Conservation (phyloP, 2,888 invertebrate species). For the Alentia gelatinosa region DNA sequence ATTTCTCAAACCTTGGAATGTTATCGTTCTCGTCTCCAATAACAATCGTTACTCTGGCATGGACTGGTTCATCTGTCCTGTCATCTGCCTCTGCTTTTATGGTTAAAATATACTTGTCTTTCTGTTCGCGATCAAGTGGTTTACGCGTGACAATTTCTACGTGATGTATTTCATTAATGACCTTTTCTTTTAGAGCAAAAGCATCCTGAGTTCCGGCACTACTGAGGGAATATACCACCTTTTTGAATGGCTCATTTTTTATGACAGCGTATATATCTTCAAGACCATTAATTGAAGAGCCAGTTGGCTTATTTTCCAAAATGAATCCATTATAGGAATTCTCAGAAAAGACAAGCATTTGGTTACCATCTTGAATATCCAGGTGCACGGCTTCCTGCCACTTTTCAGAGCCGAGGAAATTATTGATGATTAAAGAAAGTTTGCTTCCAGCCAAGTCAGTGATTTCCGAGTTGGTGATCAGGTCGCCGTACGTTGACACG, state of each 20-base stretch:
- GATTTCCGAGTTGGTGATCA: constrained; percentile 66
- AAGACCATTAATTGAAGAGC: constrained; percentile 57
- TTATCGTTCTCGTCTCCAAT: constrained; percentile 63
- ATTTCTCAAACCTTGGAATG: constrained; percentile 59
- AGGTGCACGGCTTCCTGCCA: constrained; percentile 63
- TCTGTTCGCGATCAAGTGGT: constrained; percentile 89
- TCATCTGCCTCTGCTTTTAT: constrained; percentile 79
- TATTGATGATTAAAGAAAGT: constrained; percentile 62
- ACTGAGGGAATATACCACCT: constrained; percentile 55
- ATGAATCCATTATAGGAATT: constrained; percentile 61
- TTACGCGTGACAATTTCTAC: constrained; percentile 78
- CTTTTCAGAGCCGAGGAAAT: constrained; percentile 56
- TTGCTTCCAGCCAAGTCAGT: constrained; percentile 62
- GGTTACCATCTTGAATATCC: constrained; percentile 57
- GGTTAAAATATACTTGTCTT: constrained; percentile 87
- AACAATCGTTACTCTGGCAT: constrained; percentile 57
- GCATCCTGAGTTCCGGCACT: constrained; percentile 53
- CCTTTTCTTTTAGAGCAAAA: constrained; percentile 58
- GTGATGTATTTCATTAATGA: constrained; percentile 32
- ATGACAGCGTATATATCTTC: constrained; percentile 57
- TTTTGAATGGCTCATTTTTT: neutral
- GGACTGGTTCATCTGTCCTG: constrained; percentile 87
- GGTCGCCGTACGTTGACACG: constrained; percentile 64
- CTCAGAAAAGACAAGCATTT: constrained; percentile 60
- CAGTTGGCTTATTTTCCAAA: constrained; percentile 60